These are phyloP conservation scores for Euzophera pinguis DNA, from an alignment of 2,888 invertebrate genomes.

Conservation along the genomic window DNA sequence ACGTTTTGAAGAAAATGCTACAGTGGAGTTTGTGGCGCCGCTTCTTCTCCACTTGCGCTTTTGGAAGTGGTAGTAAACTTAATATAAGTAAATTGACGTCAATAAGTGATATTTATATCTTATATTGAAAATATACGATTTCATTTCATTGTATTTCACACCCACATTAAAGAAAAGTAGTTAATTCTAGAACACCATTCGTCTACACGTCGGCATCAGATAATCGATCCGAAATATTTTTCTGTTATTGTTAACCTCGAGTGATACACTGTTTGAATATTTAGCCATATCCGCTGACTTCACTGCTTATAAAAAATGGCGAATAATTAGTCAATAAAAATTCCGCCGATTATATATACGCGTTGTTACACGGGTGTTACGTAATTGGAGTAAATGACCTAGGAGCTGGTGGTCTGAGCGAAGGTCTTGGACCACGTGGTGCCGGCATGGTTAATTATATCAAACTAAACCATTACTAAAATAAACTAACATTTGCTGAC, in stretches of 20 bases:
- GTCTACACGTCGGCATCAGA: constrained; percentile 57
- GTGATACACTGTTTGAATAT: constrained; percentile 79
- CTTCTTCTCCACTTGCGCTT: too few relatives aligned
- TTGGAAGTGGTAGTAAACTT: too few relatives aligned
- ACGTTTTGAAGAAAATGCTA: too few relatives aligned
- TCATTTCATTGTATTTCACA: too few relatives aligned
- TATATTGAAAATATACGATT: too few relatives aligned
- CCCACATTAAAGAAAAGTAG: too few relatives aligned
- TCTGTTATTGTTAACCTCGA: constrained; percentile 74
- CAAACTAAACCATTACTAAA: too few relatives aligned
- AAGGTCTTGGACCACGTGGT: constrained; percentile 66
- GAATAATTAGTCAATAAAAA: constrained; percentile 80
- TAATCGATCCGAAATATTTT: constrained; percentile 58
- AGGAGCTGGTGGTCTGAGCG: constrained; percentile 58
- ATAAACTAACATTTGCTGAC: neutral
- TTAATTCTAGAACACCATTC: constrained; percentile 6
- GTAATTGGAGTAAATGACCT: constrained; percentile 79
- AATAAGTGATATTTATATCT: too few relatives aligned
- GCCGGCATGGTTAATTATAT: constrained; percentile 18
- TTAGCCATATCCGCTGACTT: constrained; percentile 79
- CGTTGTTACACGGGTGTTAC: constrained; percentile 75
- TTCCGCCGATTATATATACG: constrained; percentile 74
- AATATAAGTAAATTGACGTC: too few relatives aligned
- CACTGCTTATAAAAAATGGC: constrained; percentile 74
- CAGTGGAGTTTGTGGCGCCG: too few relatives aligned